These are phyloP conservation scores for Rhynchonycteris naso DNA, from an alignment of 2,797 vertebrate genomes.

Conservation along the genomic window DNA sequence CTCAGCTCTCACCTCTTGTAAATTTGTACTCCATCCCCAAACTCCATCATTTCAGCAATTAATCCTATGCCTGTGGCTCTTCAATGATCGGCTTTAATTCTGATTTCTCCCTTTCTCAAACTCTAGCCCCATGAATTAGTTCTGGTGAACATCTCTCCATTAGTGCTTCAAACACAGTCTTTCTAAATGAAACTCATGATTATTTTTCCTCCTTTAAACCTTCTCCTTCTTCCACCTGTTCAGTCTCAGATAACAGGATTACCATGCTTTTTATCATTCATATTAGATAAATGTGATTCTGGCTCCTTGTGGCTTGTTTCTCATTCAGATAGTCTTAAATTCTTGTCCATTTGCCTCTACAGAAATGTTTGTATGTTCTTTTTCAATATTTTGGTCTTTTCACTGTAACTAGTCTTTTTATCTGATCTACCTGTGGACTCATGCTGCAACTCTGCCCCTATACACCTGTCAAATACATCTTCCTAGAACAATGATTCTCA, in stretches of 20 bases:
- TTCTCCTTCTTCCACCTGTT: not conserved
- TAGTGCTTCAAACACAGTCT: not conserved
- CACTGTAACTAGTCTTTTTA: not conserved
- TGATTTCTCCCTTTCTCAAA: not conserved
- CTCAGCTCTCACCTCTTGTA: not conserved
- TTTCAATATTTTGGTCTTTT: not conserved
- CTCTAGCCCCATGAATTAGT: not conserved
- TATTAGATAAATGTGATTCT: not conserved
- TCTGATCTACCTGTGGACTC: not conserved
- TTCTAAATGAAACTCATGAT: not conserved
- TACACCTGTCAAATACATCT: not conserved
- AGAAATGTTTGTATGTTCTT: not conserved
- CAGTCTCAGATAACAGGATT: conserved; percentile 16
- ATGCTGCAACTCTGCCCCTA: not conserved
- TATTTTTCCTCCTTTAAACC: not conserved
- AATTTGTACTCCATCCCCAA: not conserved
- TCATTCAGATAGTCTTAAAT: not conserved
- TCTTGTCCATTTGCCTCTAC: not conserved
- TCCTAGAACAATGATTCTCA: not conserved
- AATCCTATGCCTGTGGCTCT: not conserved
- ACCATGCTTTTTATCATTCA: not conserved
- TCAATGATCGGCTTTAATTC: not conserved
- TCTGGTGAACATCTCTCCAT: not conserved
- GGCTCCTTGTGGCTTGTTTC: not conserved
- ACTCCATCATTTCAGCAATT: not conserved